phyloP scores from a whole-genome alignment of 2,113 vertebrate genomes.

The Daubentonia madagascariensis region DNA sequence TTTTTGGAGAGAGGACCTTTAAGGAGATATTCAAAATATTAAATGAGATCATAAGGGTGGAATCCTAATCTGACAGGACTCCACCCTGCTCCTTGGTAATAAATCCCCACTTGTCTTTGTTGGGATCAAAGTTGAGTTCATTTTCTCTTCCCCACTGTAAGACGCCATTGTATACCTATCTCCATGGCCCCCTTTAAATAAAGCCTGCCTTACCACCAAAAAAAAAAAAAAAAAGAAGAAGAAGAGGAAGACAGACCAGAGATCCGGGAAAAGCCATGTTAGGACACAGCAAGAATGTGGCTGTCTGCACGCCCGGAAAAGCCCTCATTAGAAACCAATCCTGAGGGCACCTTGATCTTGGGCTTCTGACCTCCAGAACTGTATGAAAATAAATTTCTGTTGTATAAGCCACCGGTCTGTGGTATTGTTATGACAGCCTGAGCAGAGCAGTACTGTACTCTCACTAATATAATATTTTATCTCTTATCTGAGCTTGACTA shows the following conservation, averaged over 20 bases:
- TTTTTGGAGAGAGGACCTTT: neutral
- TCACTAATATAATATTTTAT: neutral
- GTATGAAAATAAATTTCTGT: neutral
- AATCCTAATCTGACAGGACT: neutral
- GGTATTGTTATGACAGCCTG: neutral
- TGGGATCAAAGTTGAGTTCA: neutral
- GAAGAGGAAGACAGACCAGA: neutral
- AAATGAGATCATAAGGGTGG: neutral
- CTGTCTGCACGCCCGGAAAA: neutral
- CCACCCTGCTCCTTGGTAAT: neutral
- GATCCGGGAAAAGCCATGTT: neutral
- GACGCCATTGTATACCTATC: neutral
- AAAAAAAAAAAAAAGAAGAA: no score
- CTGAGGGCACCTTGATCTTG: no score
- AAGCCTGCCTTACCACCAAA: neutral
- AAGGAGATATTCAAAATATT: neutral
- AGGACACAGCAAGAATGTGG: neutral
- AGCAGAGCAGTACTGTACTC: no score
- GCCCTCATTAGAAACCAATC: no score
- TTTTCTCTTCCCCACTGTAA: neutral
- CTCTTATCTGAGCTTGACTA: neutral
- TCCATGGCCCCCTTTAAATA: neutral
- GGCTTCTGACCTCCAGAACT: neutral
- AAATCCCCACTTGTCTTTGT: neutral
- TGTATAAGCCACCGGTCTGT: fast-evolving